Evolutionary conservation across 2,113 vertebrate genomes (phyloP), one percentile per base, ranked within the genome.

Genomic region (Spilogale gracilis): DNA sequence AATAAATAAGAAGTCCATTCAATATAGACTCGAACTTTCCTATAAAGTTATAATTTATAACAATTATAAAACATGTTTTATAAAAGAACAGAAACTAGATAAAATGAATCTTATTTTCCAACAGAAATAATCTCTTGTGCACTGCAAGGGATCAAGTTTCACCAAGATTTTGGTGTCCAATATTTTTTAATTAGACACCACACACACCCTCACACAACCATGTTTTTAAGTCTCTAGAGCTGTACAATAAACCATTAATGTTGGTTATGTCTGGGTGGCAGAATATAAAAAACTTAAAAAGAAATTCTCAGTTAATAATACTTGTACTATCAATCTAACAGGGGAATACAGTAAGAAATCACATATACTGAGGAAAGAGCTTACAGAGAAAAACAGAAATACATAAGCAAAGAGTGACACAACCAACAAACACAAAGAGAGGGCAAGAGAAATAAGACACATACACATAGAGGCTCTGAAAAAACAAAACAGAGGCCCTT

Each of bases 221-320:
- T 52, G 78, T 86, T 76, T 94, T 84, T 43, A 80, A 80, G 27
- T 79, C 27, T 96, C 63, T 71, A 86, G 45, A 95, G 52, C 13
- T 90, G 83, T 60, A 83, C 0, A 93, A 30, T 38, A 96, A 94
- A 88, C 25, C n/a, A 96, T 91, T 85, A 97, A 71, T 58, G 16
- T n/a, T 58, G 20, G 11, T 56, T 94, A 60, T 82, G 12, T 65
- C 10, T 81, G 10, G 16, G 43, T 88, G 25, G 48, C 10, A 61
- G 65, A 6, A 95, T n/a, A 93, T 38, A 92, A 93, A 80, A 73
- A 78, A 71, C 9, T 56, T 45, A 65, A 79, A 87, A 89, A 96
- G 38, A 63, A 95, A 71, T 4, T 85, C 56, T 90, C 21, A 91
- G 30, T 93, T 89, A 85, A 58, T 63, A 91, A 78, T 71, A 91